A percentile compares a stretch with the other conserved stretches of the same genome.
phyloP scores from a whole-genome alignment of 2,113 vertebrate species.

The Sakesphorus luctuosus region DNA sequence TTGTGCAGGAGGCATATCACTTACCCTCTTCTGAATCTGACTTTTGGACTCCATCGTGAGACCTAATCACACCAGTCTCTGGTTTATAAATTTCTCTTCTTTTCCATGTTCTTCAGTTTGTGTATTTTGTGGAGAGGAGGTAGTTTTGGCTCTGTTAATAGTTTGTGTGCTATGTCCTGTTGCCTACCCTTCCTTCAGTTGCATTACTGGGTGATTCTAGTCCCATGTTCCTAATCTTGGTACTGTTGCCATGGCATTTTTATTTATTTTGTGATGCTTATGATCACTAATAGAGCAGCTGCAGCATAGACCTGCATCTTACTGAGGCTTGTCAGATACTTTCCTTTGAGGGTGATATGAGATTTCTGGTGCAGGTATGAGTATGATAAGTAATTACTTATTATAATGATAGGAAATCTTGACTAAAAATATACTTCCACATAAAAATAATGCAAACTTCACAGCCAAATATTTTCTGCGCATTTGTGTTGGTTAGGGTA shows the following conservation, averaged over 20 bases:
- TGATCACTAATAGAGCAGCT: background rate
- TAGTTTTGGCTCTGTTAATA: background rate
- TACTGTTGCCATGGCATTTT: background rate
- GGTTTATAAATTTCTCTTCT: background rate
- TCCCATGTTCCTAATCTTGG: background rate
- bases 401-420: background rate
- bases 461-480: background rate
- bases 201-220: background rate
- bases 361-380: background rate
- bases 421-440: background rate
- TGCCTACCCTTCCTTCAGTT: background rate
- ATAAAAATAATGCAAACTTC: background rate
- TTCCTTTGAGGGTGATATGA: background rate
- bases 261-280: background rate
- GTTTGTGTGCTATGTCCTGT: background rate
- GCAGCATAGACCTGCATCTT: background rate
- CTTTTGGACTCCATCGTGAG: background rate
- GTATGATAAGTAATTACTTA: background rate
- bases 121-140: background rate
- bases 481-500: background rate
- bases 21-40: background rate
- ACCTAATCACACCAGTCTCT: background rate
- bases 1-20: background rate
- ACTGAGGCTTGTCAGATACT: background rate
- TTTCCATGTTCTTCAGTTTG: background rate